phyloP scores from a whole-genome alignment of 30 jellyfish, hydroid and myxozoan species.

The Hydractinia symbiolongicarpus region DNA sequence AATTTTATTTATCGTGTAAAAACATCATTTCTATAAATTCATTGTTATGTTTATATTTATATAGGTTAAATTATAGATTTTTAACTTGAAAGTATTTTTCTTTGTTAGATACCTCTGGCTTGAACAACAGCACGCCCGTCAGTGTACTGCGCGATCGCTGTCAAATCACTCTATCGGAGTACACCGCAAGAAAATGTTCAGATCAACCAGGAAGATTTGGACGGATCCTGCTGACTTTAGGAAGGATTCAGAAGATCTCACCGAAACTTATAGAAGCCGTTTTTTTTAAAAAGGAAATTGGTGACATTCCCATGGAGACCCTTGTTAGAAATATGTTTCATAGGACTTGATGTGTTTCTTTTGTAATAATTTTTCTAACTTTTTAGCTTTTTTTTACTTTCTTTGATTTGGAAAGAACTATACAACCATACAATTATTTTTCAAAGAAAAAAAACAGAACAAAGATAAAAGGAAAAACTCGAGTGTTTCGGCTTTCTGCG shows the following conservation, averaged over 20 bases:
- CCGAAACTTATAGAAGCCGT: constrained; percentile 54
- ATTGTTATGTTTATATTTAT: too few species aligned
- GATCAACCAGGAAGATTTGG: constrained; percentile 62
- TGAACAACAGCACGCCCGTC: constrained; percentile 44
- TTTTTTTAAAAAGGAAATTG: constrained; percentile 65
- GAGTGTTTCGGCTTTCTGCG: too few species aligned
- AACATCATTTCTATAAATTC: too few species aligned
- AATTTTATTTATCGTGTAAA: too few species aligned
- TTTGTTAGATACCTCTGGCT: constrained; percentile 47
- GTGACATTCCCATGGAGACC: constrained; percentile 72
- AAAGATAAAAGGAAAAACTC: too few species aligned
- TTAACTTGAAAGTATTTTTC: neutral
- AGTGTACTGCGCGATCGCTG: constrained; percentile 58
- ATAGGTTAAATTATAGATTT: too few species aligned
- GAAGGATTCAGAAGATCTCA: constrained; percentile 49
- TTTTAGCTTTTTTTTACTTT: too few species aligned
- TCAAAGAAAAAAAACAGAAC: too few species aligned
- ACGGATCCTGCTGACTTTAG: constrained; percentile 43
- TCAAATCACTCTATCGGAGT: constrained; percentile 58
- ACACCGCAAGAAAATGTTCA: constrained; percentile 48
- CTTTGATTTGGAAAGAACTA: too few species aligned
- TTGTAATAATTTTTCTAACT: neutral
- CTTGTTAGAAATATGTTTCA: constrained; percentile 61
- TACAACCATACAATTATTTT: too few species aligned
- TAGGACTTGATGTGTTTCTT: neutral